Conservation (phyloP, 2,113 vertebrate species). For the Rutilus rutilus region DNA sequence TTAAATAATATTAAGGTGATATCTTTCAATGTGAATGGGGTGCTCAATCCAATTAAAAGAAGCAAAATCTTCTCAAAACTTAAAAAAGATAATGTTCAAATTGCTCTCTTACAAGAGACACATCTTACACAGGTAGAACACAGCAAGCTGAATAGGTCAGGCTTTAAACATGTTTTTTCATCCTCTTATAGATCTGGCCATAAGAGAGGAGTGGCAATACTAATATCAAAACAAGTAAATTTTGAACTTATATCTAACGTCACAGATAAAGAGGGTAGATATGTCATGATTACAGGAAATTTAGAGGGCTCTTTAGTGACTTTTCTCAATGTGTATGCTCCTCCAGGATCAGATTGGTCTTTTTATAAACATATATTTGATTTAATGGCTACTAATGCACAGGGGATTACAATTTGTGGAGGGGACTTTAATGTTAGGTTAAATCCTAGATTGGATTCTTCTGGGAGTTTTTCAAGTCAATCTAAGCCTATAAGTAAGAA, state of each 20-base stretch:
- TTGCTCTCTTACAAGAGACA: neutral
- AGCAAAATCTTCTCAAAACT: neutral
- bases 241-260: neutral
- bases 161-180: neutral
- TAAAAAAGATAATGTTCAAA: neutral
- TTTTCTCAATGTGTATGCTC: slow-evolving; percentile 15
- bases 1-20: too few species aligned
- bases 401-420: too few species aligned
- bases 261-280: slow-evolving; percentile 13
- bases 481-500: neutral
- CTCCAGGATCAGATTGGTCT: neutral
- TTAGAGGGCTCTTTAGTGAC: neutral
- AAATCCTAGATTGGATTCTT: neutral
- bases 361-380: neutral
- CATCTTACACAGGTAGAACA: neutral
- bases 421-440: too few species aligned
- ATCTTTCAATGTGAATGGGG: neutral
- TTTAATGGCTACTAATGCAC: neutral
- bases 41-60: slow-evolving; percentile 12
- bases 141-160: neutral
- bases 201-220: slow-evolving; percentile 9
- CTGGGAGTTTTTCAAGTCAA: neutral
- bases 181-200: neutral
- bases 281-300: neutral
- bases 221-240: slow-evolving; percentile 8